These are phyloP conservation scores for Odontocolon sp. DNA, from an alignment of 2,888 invertebrate genomes.

Conservation along the genomic window DNA sequence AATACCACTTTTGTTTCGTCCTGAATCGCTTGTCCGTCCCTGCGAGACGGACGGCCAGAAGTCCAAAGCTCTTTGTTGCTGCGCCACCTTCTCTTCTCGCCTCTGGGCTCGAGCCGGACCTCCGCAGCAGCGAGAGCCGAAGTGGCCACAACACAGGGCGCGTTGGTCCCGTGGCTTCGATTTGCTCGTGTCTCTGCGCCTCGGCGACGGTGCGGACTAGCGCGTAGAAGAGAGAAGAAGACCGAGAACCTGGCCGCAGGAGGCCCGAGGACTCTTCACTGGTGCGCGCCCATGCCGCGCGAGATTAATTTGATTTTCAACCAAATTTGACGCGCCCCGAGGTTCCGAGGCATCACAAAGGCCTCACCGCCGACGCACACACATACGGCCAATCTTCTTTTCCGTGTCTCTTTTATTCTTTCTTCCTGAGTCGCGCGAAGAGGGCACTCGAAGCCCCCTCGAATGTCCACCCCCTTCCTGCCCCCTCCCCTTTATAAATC, in stretches of 20 bases:
- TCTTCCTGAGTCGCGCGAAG: neutral
- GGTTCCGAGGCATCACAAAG: constrained; percentile 71
- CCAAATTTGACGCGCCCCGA: constrained; percentile 77
- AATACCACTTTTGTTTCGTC: too few species aligned
- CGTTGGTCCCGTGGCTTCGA: constrained; percentile 71
- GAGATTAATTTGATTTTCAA: constrained; percentile 79
- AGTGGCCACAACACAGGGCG: constrained; percentile 35
- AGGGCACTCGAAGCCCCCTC: neutral
- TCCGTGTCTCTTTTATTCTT: constrained; percentile 21
- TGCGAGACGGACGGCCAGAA: constrained; percentile 72
- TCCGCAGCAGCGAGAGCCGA: constrained; percentile 55
- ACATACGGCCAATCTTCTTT: constrained; percentile 48
- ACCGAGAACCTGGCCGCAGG: constrained; percentile 49
- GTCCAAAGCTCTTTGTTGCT: constrained; percentile 78
- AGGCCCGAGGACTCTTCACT: constrained; percentile 61
- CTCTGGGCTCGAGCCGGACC: constrained; percentile 72
- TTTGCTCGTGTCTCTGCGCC: constrained; percentile 73
- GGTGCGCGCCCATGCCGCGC: constrained; percentile 65
- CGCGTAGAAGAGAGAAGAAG: constrained; percentile 45
- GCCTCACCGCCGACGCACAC: constrained; percentile 59
- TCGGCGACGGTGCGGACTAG: constrained; percentile 36
- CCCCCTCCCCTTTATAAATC: neutral
- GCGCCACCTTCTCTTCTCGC: constrained; percentile 79
- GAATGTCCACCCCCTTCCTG: neutral
- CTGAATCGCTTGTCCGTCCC: constrained; percentile 68